Evolutionary conservation across 2,797 vertebrate species (phyloP).

Genomic region (Schizopygopsis pylzovi): DNA sequence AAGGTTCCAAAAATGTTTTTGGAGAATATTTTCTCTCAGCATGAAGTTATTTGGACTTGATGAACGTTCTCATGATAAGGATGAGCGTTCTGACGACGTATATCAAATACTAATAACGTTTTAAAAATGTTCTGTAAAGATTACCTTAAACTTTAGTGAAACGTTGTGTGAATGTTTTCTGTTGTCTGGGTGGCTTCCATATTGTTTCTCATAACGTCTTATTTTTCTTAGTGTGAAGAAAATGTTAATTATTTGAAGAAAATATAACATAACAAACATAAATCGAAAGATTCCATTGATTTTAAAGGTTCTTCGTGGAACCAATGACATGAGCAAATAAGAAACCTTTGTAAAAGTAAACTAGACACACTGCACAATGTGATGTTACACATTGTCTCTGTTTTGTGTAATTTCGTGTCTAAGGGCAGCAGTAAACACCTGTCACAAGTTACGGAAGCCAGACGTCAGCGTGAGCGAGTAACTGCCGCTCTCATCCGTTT

Average conservation of each 20-base stretch:
- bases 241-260: neutral
- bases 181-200: neutral
- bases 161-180: neutral
- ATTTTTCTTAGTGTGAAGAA: neutral
- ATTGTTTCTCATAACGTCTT: neutral
- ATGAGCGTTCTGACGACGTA: too few species aligned
- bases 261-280: neutral
- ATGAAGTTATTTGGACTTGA: too few species aligned
- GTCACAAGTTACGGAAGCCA: conserved; percentile 30
- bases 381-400: neutral
- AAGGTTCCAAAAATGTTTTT: too few species aligned
- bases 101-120: too few species aligned
- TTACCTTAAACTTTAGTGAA: neutral
- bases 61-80: too few species aligned
- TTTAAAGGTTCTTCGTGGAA: neutral
- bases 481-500: conserved; percentile 27
- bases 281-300: neutral
- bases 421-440: conserved; percentile 37
- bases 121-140: too few species aligned
- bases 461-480: conserved; percentile 18
- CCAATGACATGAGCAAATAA: neutral
- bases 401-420: neutral
- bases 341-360: neutral
- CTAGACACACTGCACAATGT: too few species aligned
- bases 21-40: too few species aligned